Evolutionary conservation across 2,113 vertebrate species (phyloP), one percentile per base, ranked within the genome.

Genomic region (Azemiops feae): DNA sequence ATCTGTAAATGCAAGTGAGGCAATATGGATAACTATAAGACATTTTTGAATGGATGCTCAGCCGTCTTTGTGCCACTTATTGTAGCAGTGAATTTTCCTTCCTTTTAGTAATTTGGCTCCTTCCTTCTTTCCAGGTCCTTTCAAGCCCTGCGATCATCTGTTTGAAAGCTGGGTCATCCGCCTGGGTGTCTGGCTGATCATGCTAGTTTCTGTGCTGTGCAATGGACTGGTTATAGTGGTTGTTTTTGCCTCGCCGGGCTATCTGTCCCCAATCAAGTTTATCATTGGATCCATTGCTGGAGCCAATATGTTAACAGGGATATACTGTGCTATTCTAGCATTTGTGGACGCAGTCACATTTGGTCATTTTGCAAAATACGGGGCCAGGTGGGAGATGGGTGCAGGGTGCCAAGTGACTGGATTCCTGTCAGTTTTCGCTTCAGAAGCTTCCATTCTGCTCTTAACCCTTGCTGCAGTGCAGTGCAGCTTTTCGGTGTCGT

Each of bases 161-260:
- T 97, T 99, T 91, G 99, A 99, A 96, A 99, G 99, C 97, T 99
- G 99, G 99, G 96, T 98, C 93, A 97, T 99, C 90, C 99, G 99
- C 85, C 97, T 99, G 89, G 99, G 98, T 0, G 96, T 99, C 95
- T 99, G 99, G 99, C 95, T 96, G 95, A 97, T 99, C 9, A 96
- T 98, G 7, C 94, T 99, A 91, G 97, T 99, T 90, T 98, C 99
- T 0, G 95, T 99, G 93, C 94, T 98, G 92, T 98, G 98, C 91
- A 99, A 99, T 0, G 98, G 98, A 87, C 96, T 99, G 93, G 97
- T 99, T 91, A 97, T 99, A 52, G 94, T 99, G 92, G 98, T 98
- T 0, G 97, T 99, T 90, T 98, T 99, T 20, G 97, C 97, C 9
- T 98, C 98, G 0, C 97, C 98, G 0, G 97, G 96, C 88, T 98